Percentiles rank a stretch among this genome's conserved stretches.
Conservation (phyloP, 2,888 invertebrate genomes). For the Aspidiotus rigidus region DNA sequence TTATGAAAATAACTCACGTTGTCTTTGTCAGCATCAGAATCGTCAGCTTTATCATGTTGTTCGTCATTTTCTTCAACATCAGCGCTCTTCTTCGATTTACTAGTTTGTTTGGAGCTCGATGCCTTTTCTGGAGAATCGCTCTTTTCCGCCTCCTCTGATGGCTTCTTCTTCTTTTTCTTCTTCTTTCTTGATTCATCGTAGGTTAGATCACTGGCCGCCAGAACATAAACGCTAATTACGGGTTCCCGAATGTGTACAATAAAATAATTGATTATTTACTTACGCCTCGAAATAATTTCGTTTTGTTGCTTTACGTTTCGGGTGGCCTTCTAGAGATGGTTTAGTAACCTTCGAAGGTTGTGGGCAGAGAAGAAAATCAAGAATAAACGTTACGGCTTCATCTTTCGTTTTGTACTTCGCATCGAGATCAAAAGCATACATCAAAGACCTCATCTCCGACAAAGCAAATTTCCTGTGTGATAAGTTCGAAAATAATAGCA, state of each 20-base stretch:
- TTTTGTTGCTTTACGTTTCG: slow-evolving; percentile 22
- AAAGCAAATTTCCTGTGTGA: not conserved
- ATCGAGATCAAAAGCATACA: slow-evolving; percentile 21
- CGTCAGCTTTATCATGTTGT: slow-evolving; percentile 44
- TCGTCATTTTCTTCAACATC: slow-evolving; percentile 39
- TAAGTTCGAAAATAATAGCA: no score
- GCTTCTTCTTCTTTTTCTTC: not conserved
- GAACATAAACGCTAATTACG: no score
- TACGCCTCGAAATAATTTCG: slow-evolving; percentile 22
- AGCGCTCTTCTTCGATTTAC: slow-evolving; percentile 39
- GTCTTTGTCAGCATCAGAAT: slow-evolving; percentile 45
- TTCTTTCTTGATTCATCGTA: not conserved
- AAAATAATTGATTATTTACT: not conserved
- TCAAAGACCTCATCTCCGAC: slow-evolving; percentile 5
- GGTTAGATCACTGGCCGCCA: no score
- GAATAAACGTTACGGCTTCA: slow-evolving; percentile 8
- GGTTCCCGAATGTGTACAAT: not conserved
- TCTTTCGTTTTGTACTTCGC: slow-evolving; percentile 21
- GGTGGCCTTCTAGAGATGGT: slow-evolving; percentile 5
- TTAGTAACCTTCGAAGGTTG: not conserved
- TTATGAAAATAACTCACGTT: slow-evolving; percentile 5
- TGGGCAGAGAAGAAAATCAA: slow-evolving; percentile 16
- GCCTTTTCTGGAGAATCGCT: slow-evolving; percentile 37
- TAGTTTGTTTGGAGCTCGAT: slow-evolving; percentile 39
- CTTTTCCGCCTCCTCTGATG: slow-evolving; percentile 25